Evolutionary conservation across 2,113 vertebrate genomes (phyloP), one percentile per base, ranked within the genome.

Genomic region (Apistogramma diplotaenia): DNA sequence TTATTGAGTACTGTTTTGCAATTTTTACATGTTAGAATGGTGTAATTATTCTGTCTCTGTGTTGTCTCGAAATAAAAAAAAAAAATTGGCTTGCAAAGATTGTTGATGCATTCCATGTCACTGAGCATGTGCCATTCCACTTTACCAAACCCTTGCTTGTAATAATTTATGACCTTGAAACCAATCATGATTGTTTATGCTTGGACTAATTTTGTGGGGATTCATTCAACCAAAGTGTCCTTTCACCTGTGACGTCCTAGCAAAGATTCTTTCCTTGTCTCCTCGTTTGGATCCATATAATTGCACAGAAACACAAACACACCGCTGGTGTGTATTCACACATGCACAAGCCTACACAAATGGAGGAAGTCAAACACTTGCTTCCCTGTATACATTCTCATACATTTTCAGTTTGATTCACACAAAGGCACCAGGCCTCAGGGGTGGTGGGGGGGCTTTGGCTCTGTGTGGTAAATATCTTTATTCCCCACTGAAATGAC

Each of bases 121-220:
- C 67, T 76, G 82, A 91, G 89, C 90, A 84, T 90, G 80, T 87
- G 79, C 74, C 53, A 51, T 81, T 91, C 82, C 87, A 89, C 76
- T 90, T 87, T 82, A 84, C 72, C 62, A 90, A 89, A 89, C 60
- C 33, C 51, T 83, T 81, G 77, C 74, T 85, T 85, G 76, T 88
- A 92, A 91, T 94, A 91, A 92, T 94, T 91, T 82, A 87, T 88
- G 91, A 92, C 90, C 92, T 91, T 92, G 85, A 91, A 91, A 90
- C 90, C 91, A 92, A 89, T 91, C 91, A 90, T 82, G 85, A 89
- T 89, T 89, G 85, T 87, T 92, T 93, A 92, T 91, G 90, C 91
- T 91, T 92, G 89, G 85, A 78, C 82, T 91, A 87, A 90, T 91
- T 91, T 86, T 79, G 85, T 60, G 65, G 74, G 72, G 59, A 89